These are phyloP conservation scores for Pocillopora grandis DNA, from an alignment of 92 coral and sea anemone genomes.

Conservation along the genomic window DNA sequence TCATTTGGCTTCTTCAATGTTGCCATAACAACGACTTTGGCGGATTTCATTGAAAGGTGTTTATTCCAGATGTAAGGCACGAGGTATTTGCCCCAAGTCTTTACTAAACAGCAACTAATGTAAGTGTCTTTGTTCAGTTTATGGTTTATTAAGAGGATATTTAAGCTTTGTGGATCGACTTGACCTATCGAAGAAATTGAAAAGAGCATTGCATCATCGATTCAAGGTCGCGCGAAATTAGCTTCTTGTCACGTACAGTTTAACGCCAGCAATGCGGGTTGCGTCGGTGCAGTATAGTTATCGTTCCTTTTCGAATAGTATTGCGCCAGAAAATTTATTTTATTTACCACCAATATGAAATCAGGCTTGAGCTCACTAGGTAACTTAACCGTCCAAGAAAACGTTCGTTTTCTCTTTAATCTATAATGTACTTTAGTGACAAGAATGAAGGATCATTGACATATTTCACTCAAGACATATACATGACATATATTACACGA, in stretches of 20 bases:
- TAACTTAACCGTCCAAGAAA: neutral
- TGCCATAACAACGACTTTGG: constrained; percentile 27
- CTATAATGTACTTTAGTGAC: constrained; percentile 1
- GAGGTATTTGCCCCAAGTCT: neutral
- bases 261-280: neutral
- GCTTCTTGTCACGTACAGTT: neutral
- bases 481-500: neutral
- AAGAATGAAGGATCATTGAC: neutral
- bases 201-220: neutral
- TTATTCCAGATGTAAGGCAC: neutral
- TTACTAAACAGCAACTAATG: constrained; percentile 7
- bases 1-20: neutral
- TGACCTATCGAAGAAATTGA: neutral
- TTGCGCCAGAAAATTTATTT: neutral
- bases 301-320: neutral
- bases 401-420: neutral
- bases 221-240: constrained; percentile 2
- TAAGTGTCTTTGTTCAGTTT: constrained; percentile 6
- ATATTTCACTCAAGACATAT: too few species aligned
- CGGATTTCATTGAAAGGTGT: neutral
- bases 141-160: neutral
- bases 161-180: neutral
- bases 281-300: too few species aligned
- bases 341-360: neutral
- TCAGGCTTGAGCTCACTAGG: neutral